Conservation (phyloP, 2,888 invertebrate genomes). For the Microchrysa polita region DNA sequence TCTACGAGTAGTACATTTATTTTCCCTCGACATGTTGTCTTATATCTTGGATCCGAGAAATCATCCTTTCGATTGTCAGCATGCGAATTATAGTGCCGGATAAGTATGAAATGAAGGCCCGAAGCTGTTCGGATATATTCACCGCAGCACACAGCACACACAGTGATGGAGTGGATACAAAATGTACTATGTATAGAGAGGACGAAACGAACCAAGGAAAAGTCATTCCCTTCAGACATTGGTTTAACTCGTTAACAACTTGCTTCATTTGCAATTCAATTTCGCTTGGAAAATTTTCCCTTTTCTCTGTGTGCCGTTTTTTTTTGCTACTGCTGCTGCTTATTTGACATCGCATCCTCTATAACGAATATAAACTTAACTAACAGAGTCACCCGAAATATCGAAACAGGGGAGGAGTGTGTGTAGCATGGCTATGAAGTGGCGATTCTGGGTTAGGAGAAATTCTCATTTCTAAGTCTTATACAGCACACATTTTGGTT, state of each 20-base stretch:
- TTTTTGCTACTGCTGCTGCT: too few species aligned
- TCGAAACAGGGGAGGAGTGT: conserved; percentile 7
- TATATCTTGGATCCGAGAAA: conserved; percentile 11
- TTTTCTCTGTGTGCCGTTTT: conserved; percentile 37
- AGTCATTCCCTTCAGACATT: conserved; percentile 38
- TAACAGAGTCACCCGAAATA: background rate
- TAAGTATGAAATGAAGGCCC: conserved; percentile 4
- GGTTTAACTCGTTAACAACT: conserved; percentile 47
- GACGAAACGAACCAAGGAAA: conserved; percentile 22
- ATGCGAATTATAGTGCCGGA: conserved; percentile 22
- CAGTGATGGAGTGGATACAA: conserved; percentile 11
- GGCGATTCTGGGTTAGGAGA: conserved; percentile 4
- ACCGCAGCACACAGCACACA: too few species aligned
- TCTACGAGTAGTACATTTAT: too few species aligned
- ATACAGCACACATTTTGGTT: background rate
- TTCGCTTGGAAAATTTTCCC: conserved; percentile 33
- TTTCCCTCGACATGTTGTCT: background rate
- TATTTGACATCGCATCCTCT: conserved; percentile 35
- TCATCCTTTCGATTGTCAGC: conserved; percentile 34
- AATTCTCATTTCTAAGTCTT: conserved; percentile 28
- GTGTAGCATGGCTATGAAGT: too few species aligned
- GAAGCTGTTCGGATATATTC: too few species aligned
- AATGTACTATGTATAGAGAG: conserved; percentile 11
- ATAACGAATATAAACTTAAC: conserved; percentile 44
- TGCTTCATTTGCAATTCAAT: conserved; percentile 48